A percentile compares a stretch with the other conserved stretches of the same genome.
These are phyloP conservation scores for Papilio demoleus DNA, from an alignment of 2,888 invertebrate species.

Conservation along the genomic window DNA sequence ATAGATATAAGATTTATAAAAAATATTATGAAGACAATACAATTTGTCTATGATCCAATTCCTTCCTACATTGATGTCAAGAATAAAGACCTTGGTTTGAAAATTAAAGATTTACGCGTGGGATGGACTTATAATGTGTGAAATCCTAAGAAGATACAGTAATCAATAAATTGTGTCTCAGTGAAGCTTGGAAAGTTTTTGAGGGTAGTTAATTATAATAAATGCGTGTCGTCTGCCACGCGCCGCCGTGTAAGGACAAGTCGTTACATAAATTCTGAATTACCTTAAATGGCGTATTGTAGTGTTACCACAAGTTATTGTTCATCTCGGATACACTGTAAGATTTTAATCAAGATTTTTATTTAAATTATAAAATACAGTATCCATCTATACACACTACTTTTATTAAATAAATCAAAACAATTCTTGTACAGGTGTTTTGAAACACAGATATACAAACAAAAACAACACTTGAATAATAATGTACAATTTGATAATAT, in stretches of 20 bases:
- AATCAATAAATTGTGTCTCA: slow-evolving; percentile 31
- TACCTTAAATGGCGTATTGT: slow-evolving; percentile 25
- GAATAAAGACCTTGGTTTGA: not conserved
- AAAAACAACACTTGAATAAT: too few relatives aligned
- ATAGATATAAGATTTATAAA: too few relatives aligned
- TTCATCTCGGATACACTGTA: slow-evolving; percentile 11
- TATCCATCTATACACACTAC: too few relatives aligned
- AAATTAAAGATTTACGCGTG: slow-evolving; percentile 34
- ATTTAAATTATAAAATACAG: too few relatives aligned
- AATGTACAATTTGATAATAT: too few relatives aligned
- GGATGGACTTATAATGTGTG: slow-evolving; percentile 29
- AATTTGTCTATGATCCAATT: slow-evolving; percentile 7
- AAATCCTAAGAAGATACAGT: slow-evolving; percentile 27
- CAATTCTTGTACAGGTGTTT: too few relatives aligned
- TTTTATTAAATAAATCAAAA: too few relatives aligned
- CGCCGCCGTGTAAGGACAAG: slow-evolving; percentile 38
- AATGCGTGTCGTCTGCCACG: slow-evolving; percentile 37
- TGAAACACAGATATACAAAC: too few relatives aligned
- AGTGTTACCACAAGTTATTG: not conserved
- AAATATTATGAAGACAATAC: not conserved
- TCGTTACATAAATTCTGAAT: slow-evolving; percentile 38
- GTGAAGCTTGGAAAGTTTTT: slow-evolving; percentile 36
- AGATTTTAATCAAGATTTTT: too few relatives aligned
- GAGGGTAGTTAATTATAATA: slow-evolving; percentile 38
- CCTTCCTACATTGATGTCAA: slow-evolving; percentile 5